Evolutionary conservation across 2,113 vertebrate species (phyloP).

Genomic region (Laterallus jamaicensis): DNA sequence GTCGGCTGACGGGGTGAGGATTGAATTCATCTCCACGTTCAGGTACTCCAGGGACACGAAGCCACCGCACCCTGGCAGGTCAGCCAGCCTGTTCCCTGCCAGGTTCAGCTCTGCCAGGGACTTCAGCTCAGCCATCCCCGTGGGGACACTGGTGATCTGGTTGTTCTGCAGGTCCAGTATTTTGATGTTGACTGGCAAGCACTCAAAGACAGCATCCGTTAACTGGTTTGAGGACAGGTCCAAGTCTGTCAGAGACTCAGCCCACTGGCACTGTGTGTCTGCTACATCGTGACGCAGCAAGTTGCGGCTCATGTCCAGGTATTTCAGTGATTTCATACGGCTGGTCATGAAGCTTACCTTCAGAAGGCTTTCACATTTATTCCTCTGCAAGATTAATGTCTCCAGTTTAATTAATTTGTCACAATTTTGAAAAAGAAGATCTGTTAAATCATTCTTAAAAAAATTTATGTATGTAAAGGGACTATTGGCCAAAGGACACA

Average conservation of each 20-base stretch:
- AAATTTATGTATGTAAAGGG: constrained; percentile 77
- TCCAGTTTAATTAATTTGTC: constrained; percentile 65
- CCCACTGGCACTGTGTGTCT: constrained; percentile 74
- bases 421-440: constrained; percentile 81
- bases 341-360: constrained; percentile 73
- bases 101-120: constrained; percentile 81
- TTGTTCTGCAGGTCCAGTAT: constrained; percentile 81
- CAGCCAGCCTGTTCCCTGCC: constrained; percentile 78
- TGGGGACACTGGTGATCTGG: constrained; percentile 75
- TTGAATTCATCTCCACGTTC: constrained; percentile 73
- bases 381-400: constrained; percentile 75
- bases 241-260: constrained; percentile 74
- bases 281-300: constrained; percentile 67
- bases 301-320: constrained; percentile 83
- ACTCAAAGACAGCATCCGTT: constrained; percentile 77
- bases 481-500: constrained; percentile 80
- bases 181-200: constrained; percentile 75
- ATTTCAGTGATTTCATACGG: constrained; percentile 77
- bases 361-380: constrained; percentile 78
- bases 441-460: constrained; percentile 81
- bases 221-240: constrained; percentile 83
- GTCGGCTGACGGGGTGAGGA: constrained; percentile 71
- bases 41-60: constrained; percentile 75
- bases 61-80: constrained; percentile 78
- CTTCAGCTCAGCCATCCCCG: constrained; percentile 51